phyloP scores from a whole-genome alignment of 2,888 invertebrate species.

The Hemaris fuciformis region DNA sequence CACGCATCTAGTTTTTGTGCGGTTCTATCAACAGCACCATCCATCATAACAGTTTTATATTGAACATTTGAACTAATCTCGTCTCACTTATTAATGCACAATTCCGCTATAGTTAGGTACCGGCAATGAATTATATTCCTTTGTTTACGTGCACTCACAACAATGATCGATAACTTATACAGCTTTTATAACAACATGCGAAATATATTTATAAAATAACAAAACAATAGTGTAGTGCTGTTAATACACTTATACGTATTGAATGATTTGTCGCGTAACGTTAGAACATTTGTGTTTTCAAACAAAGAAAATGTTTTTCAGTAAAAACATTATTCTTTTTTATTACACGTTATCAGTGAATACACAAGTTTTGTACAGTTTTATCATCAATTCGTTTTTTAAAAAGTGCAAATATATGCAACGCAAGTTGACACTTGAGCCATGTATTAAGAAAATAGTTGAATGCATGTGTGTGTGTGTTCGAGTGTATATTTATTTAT shows the following conservation, averaged over 20 bases:
- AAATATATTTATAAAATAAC: background rate
- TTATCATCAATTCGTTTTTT: no score
- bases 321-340: no score
- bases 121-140: background rate
- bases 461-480: background rate
- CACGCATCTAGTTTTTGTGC: constrained; percentile 39
- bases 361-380: no score
- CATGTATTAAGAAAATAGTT: no score
- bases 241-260: background rate
- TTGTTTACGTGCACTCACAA: background rate
- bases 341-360: no score
- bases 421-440: no score
- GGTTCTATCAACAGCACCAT: constrained; percentile 28
- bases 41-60: constrained; percentile 24
- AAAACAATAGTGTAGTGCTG: background rate
- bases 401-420: no score
- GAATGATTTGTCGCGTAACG: background rate
- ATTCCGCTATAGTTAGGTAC: background rate
- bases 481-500: background rate
- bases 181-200: background rate
- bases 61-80: background rate
- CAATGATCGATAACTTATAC: background rate
- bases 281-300: background rate
- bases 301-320: no score
- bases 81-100: background rate